A percentile compares a stretch with the other conserved stretches of the same genome.
phyloP scores from a whole-genome alignment of 1,140 invertebrate species.

The Lordiphosa collinella region DNA sequence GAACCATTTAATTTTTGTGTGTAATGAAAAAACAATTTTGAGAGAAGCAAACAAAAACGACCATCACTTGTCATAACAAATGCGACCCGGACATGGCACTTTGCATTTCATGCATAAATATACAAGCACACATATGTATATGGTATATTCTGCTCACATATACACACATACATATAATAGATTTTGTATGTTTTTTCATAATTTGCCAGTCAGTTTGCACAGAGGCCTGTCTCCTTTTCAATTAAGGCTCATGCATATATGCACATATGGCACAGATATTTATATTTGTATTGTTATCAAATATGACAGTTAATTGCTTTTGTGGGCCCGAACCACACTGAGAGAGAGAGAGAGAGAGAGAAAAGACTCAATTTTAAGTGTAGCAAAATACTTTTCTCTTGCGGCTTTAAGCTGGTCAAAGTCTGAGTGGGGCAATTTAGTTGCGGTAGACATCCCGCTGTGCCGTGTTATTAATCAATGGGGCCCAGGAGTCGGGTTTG shows the following conservation, averaged over 20 bases:
- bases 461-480: conserved; percentile 64
- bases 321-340: conserved; percentile 37
- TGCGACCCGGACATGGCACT: conserved; percentile 43
- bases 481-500: conserved; percentile 19
- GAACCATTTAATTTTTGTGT: conserved; percentile 6
- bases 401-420: conserved; percentile 34
- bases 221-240: conserved; percentile 40
- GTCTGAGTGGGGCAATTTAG: conserved; percentile 36
- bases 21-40: conserved; percentile 55
- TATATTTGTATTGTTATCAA: conserved; percentile 61
- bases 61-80: conserved; percentile 69
- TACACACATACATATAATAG: conserved; percentile 34
- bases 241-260: conserved; percentile 35
- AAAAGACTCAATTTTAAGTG: conserved; percentile 38
- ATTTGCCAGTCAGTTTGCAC: conserved; percentile 38
- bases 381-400: conserved; percentile 48
- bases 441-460: conserved; percentile 44
- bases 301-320: conserved; percentile 63
- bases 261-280: conserved; percentile 26
- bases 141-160: not conserved
- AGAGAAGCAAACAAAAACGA: conserved; percentile 53
- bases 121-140: conserved; percentile 16
- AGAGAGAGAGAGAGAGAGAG: too few relatives aligned
- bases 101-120: conserved; percentile 8
- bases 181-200: conserved; percentile 55